Conservation (phyloP, 2,888 invertebrate genomes). For the Drosophila mayaguana region DNA sequence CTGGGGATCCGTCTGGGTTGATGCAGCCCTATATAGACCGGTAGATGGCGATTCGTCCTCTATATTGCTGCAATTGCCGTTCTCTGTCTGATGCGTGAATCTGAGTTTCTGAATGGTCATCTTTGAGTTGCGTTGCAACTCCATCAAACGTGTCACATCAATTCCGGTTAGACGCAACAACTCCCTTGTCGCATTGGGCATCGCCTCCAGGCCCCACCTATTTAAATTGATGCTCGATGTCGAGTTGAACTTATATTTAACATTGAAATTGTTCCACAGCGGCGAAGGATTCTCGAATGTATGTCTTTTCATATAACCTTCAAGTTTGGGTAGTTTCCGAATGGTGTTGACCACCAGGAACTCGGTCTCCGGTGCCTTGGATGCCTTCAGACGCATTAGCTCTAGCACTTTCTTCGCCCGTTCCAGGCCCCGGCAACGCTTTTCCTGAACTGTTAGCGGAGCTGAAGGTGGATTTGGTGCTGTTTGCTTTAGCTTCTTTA, state of each 20-base stretch:
- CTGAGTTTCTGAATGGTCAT: constrained; percentile 42
- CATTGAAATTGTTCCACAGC: constrained; percentile 61
- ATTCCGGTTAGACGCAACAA: constrained; percentile 59
- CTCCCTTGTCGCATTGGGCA: constrained; percentile 41
- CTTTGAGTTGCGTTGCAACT: constrained; percentile 38
- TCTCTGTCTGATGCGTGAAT: not conserved
- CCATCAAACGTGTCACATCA: constrained; percentile 36
- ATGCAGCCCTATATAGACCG: constrained; percentile 36
- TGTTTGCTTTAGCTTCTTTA: constrained; percentile 13
- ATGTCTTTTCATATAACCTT: constrained; percentile 16
- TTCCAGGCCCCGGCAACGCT: constrained; percentile 37
- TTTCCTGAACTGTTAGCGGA: constrained; percentile 28
- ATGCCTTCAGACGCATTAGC: constrained; percentile 1
- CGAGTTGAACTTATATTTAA: constrained; percentile 61
- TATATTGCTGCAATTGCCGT: not conserved
- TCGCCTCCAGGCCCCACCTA: constrained; percentile 55
- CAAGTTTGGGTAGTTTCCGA: constrained; percentile 34
- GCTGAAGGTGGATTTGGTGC: not conserved
- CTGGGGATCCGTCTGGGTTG: constrained; percentile 43
- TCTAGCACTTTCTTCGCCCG: constrained; percentile 39
- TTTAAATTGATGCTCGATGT: constrained; percentile 39
- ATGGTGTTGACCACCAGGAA: constrained; percentile 61
- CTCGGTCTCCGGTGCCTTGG: constrained; percentile 26
- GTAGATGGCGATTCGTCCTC: constrained; percentile 16
- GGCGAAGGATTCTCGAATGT: constrained; percentile 63